Percentiles rank a stretch among this genome's conserved stretches.
Evolutionary conservation across 2,113 vertebrate species (phyloP).

Genomic region (Lonchura striata): DNA sequence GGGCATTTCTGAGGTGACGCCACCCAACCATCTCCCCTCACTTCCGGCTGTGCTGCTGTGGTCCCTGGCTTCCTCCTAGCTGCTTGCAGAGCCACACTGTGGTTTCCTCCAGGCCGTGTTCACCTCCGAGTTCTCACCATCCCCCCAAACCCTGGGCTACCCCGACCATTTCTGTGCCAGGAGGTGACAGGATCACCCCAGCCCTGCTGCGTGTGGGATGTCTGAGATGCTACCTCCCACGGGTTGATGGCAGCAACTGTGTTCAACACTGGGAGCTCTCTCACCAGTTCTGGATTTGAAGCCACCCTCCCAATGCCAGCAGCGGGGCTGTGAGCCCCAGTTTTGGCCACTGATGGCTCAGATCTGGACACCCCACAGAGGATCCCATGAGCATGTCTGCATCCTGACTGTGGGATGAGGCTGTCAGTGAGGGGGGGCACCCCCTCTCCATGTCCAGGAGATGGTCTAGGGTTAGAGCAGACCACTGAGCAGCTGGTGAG

Average conservation of each 20-base stretch:
- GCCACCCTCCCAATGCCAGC: neutral
- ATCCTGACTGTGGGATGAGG: neutral
- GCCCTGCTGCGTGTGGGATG: neutral
- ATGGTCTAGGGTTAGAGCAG: neutral
- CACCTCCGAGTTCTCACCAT: neutral
- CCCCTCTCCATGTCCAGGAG: neutral
- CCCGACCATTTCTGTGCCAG: neutral
- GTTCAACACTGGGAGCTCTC: neutral
- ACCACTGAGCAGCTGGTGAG: neutral
- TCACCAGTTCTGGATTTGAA: neutral
- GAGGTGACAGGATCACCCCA: neutral
- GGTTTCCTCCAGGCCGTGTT: neutral
- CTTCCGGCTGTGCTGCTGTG: neutral
- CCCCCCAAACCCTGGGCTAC: neutral
- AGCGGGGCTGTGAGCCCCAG: rapidly evolving
- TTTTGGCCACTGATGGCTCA: neutral
- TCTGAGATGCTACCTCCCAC: neutral
- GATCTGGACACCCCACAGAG: neutral
- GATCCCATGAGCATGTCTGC: neutral
- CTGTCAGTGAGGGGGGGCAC: neutral
- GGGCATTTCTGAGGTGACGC: neutral
- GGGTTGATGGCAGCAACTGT: neutral
- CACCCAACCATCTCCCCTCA: neutral
- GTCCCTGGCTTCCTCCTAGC: neutral
- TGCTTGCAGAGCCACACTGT: neutral